Evolutionary conservation across 2,888 invertebrate species (phyloP).

Genomic region (Nephrotoma flavescens): DNA sequence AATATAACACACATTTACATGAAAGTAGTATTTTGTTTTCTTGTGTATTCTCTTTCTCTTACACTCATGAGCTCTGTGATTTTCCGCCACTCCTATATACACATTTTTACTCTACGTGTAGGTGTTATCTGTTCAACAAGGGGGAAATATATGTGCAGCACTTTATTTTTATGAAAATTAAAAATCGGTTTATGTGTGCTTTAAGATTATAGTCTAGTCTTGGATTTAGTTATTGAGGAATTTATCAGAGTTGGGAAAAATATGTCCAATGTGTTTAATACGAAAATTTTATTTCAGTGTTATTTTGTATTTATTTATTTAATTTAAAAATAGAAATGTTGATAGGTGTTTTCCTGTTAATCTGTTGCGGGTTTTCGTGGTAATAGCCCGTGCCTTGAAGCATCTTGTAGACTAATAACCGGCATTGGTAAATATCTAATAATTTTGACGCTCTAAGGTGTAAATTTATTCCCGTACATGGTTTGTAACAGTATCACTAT

Average conservation of each 20-base stretch:
- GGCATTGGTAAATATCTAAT: too few species aligned
- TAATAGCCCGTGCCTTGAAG: neutral
- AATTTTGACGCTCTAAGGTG: too few species aligned
- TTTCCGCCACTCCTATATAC: neutral
- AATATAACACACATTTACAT: neutral
- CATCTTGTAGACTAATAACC: neutral
- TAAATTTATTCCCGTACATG: too few species aligned
- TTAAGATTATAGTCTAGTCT: neutral
- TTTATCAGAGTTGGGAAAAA: too few species aligned
- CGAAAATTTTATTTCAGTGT: too few species aligned
- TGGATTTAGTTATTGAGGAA: neutral
- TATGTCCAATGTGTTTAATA: too few species aligned
- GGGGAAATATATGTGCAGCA: neutral
- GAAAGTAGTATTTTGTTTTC: neutral
- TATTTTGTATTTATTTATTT: too few species aligned
- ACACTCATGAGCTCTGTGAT: neutral
- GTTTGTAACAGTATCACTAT: too few species aligned
- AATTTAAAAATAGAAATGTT: too few species aligned
- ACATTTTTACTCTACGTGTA: neutral
- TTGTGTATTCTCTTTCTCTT: neutral
- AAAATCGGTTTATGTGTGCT: neutral
- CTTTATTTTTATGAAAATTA: neutral
- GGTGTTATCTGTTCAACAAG: neutral
- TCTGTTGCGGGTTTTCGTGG: neutral
- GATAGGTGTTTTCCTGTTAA: too few species aligned